A percentile compares a stretch with the other conserved stretches of the same genome.
phyloP scores from a whole-genome alignment of 2,113 vertebrate genomes.

The Pipa parva region DNA sequence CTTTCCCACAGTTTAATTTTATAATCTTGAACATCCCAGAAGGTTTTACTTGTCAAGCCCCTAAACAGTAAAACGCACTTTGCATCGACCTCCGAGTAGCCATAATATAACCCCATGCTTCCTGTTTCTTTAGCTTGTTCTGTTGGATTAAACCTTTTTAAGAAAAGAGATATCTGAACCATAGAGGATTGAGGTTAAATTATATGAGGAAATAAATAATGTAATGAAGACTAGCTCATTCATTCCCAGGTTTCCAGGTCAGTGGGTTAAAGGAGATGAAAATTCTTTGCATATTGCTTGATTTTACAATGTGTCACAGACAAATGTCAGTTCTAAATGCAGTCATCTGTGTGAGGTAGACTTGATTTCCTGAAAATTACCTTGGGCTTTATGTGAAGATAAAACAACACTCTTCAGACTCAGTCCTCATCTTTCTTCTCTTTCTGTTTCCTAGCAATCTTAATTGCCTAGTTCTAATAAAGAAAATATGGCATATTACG shows the following conservation, averaged over 20 bases:
- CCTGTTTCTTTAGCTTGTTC: background rate
- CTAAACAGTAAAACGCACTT: background rate
- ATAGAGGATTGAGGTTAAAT: conserved; percentile 1
- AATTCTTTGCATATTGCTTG: conserved; percentile 44
- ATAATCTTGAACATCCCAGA: background rate
- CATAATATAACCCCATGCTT: background rate
- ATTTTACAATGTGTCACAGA: conserved; percentile 24
- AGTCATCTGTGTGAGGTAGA: conserved; percentile 40
- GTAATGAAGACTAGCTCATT: conserved; percentile 15
- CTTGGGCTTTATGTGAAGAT: background rate
- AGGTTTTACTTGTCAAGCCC: background rate
- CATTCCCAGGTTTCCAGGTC: conserved; percentile 8
- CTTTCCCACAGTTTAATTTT: conserved; percentile 13
- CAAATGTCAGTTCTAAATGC: conserved; percentile 26
- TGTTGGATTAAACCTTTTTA: conserved; percentile 9
- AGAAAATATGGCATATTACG: conserved; percentile 44
- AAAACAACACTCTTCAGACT: background rate
- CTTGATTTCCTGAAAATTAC: background rate
- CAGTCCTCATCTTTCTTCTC: conserved; percentile 40
- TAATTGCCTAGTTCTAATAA: conserved; percentile 39
- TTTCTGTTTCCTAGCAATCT: conserved; percentile 42
- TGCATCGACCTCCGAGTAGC: background rate
- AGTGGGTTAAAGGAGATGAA: conserved; percentile 39
- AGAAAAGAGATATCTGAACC: conserved; percentile 26
- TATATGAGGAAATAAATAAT: conserved; percentile 36